Conservation (phyloP, 1,140 invertebrate genomes). For the Gonioctena quinquepunctata region DNA sequence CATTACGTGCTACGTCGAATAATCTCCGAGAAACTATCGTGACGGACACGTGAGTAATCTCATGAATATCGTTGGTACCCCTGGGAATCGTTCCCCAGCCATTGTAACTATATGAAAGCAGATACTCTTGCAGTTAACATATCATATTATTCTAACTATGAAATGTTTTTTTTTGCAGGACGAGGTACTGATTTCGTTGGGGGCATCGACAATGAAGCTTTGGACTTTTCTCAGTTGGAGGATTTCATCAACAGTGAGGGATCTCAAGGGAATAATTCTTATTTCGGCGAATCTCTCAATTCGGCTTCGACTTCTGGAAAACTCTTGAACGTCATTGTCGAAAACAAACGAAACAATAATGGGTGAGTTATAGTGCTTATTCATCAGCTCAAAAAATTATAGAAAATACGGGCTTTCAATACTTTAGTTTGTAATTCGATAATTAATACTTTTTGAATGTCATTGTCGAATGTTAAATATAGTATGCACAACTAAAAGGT, state of each 20-base stretch:
- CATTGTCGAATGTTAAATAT: too few species aligned
- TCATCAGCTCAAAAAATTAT: too few species aligned
- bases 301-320: slow-evolving; percentile 43
- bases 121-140: not conserved
- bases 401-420: too few species aligned
- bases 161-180: slow-evolving; percentile 51
- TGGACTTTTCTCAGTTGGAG: slow-evolving; percentile 79
- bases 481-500: too few species aligned
- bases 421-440: too few species aligned
- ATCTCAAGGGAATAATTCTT: slow-evolving; percentile 40
- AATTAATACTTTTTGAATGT: too few species aligned
- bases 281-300: slow-evolving; percentile 51
- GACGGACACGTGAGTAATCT: not conserved
- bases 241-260: slow-evolving; percentile 77
- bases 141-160: not conserved
- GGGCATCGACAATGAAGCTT: slow-evolving; percentile 78
- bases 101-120: too few species aligned
- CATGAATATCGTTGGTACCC: not conserved
- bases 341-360: slow-evolving; percentile 46
- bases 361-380: slow-evolving; percentile 26
- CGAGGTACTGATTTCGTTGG: slow-evolving; percentile 73
- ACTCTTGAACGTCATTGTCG: slow-evolving; percentile 52
- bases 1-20: too few species aligned
- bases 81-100: too few species aligned
- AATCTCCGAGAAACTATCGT: not conserved